Evolutionary conservation across 2,888 invertebrate genomes (phyloP).

Genomic region (Tachina grossa): DNA sequence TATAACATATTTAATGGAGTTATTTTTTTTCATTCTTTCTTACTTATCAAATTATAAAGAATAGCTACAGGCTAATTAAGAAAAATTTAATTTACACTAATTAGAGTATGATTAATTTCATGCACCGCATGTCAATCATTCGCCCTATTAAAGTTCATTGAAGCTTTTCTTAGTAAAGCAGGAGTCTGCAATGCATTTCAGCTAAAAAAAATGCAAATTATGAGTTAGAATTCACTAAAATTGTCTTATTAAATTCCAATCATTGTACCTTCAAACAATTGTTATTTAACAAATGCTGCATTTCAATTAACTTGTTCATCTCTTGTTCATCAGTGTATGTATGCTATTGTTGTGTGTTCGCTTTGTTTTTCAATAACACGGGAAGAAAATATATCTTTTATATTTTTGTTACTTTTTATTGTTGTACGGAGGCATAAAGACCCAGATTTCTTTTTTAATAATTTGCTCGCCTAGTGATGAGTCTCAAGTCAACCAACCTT

Average conservation of each 20-base stretch:
- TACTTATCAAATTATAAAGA: too few species aligned
- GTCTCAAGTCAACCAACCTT: not conserved
- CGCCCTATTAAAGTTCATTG: too few species aligned
- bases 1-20: too few species aligned
- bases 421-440: not conserved
- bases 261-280: constrained; percentile 42
- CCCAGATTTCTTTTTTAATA: not conserved
- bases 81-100: too few species aligned
- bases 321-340: constrained; percentile 7
- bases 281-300: constrained; percentile 20
- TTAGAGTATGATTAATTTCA: too few species aligned
- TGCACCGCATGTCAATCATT: too few species aligned
- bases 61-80: too few species aligned
- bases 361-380: not conserved
- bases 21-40: too few species aligned
- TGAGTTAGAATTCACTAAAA: not conserved
- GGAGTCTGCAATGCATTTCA: too few species aligned
- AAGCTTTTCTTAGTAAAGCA: too few species aligned
- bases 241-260: constrained; percentile 22
- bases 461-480: constrained; percentile 11
- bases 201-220: not conserved
- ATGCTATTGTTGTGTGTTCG: not conserved
- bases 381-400: not conserved
- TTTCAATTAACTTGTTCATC: constrained; percentile 17
- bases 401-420: not conserved